phyloP scores from a whole-genome alignment of 2,888 invertebrate genomes.

The Pediacus dermestoides region DNA sequence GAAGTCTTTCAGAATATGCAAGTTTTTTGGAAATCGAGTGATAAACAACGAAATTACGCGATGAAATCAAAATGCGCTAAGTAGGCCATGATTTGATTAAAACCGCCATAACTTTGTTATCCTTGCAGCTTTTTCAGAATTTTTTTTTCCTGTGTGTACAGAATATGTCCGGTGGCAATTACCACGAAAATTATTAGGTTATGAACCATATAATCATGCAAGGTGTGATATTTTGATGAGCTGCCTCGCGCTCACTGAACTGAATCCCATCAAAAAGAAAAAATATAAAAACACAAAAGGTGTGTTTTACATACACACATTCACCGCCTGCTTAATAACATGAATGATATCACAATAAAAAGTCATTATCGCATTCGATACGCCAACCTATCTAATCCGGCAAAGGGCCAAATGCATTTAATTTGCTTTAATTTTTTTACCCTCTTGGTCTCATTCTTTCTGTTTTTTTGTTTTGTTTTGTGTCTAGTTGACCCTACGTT shows the following conservation, averaged over 20 bases:
- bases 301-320: slow-evolving; percentile 26
- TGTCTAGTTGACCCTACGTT: slow-evolving; percentile 31
- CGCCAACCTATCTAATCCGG: slow-evolving; percentile 21
- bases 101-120: too few species aligned
- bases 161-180: slow-evolving; percentile 7
- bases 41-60: too few species aligned
- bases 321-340: slow-evolving; percentile 30
- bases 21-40: too few species aligned
- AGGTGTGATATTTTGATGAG: slow-evolving; percentile 17
- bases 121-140: too few species aligned
- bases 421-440: slow-evolving; percentile 9
- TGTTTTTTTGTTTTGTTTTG: slow-evolving; percentile 25
- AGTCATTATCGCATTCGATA: slow-evolving; percentile 38
- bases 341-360: slow-evolving; percentile 39
- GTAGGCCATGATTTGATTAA: too few species aligned
- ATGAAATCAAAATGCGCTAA: too few species aligned
- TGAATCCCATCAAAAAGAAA: too few species aligned
- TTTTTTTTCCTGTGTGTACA: too few species aligned
- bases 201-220: slow-evolving; percentile 13
- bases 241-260: slow-evolving; percentile 5
- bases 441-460: slow-evolving; percentile 9
- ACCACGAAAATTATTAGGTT: too few species aligned
- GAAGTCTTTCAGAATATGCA: too few species aligned
- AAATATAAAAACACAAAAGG: slow-evolving; percentile 18
- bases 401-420: too few species aligned